These are phyloP conservation scores for Nylanderia fulva DNA, from an alignment of 1,140 invertebrate species.

Conservation along the genomic window DNA sequence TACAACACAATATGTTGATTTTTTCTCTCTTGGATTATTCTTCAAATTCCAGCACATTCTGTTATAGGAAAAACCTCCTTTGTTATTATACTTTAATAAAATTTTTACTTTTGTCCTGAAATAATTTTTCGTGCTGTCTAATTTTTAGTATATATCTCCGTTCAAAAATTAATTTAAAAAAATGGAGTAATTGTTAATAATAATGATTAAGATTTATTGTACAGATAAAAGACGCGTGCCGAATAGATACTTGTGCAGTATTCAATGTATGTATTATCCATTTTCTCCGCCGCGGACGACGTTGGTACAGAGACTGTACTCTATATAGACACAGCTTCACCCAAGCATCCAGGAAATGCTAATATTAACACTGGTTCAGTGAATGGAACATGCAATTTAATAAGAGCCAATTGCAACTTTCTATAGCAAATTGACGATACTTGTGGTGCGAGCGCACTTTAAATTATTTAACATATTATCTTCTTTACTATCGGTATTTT, in stretches of 20 bases:
- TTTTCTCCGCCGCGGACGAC: conserved; percentile 38
- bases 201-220: not conserved
- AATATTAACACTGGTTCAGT: conserved; percentile 59
- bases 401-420: conserved; percentile 55
- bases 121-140: not conserved
- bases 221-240: not conserved
- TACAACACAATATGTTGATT: not conserved
- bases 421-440: conserved; percentile 13
- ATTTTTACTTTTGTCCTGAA: not conserved
- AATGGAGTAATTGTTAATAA: not conserved
- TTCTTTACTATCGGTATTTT: not conserved
- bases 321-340: conserved; percentile 51
- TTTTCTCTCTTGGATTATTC: not conserved
- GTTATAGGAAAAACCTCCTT: too few relatives aligned
- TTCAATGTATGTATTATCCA: conserved; percentile 55
- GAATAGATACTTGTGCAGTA: not conserved
- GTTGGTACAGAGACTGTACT: conserved; percentile 45
- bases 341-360: conserved; percentile 55
- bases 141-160: too few relatives aligned
- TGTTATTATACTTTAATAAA: not conserved
- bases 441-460: not conserved
- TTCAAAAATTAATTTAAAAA: not conserved
- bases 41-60: not conserved
- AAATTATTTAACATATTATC: conserved; percentile 22
- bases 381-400: conserved; percentile 56